Percentiles rank a stretch among this genome's conserved stretches.
phyloP scores from a whole-genome alignment of 2,888 invertebrate species.

The Calameuta filiformis region DNA sequence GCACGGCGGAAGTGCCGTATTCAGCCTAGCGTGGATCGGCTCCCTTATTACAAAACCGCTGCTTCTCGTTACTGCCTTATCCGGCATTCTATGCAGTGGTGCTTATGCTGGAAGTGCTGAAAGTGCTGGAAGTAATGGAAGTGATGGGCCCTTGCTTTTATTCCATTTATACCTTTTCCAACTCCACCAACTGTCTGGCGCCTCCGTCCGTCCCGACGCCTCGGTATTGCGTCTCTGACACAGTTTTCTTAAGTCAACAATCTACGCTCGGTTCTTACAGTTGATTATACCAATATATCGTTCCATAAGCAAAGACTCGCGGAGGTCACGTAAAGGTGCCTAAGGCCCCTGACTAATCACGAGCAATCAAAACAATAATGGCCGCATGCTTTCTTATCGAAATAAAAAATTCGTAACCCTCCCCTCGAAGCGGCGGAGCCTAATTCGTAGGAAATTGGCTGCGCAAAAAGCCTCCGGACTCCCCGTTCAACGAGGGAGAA shows the following conservation, averaged over 20 bases:
- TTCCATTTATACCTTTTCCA: neutral
- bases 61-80: conserved; percentile 29
- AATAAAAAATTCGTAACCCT: neutral
- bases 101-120: neutral
- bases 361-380: neutral
- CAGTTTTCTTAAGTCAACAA: neutral
- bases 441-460: neutral
- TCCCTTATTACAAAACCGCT: conserved; percentile 41
- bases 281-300: neutral
- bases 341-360: neutral
- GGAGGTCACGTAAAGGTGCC: neutral
- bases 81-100: conserved; percentile 20
- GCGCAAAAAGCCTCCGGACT: neutral
- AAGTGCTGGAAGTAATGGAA: too few relatives aligned
- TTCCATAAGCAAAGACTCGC: neutral
- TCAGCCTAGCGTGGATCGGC: conserved; percentile 48
- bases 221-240: neutral
- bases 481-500: conserved; percentile 15
- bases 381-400: neutral
- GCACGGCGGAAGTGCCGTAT: conserved; percentile 30
- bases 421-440: neutral
- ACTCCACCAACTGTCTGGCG: neutral
- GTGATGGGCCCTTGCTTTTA: neutral
- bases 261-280: conserved; percentile 1
- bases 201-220: neutral